Evolutionary conservation across 2,797 vertebrate species (phyloP).

Genomic region (Sebastes matsubarae): DNA sequence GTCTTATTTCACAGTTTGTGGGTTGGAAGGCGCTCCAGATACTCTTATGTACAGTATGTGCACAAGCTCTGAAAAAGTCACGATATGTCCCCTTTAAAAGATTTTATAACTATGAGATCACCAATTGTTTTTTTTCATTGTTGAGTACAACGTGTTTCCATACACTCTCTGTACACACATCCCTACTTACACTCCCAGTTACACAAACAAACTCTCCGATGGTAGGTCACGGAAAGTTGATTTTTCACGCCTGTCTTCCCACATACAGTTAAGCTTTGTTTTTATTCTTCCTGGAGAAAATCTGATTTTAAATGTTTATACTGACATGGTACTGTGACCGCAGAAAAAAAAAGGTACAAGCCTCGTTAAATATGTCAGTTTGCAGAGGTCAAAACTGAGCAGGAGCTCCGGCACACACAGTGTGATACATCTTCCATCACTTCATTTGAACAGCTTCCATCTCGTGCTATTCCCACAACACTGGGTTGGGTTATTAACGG

Average conservation of each 20-base stretch:
- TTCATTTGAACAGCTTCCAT: background rate
- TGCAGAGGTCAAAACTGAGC: background rate
- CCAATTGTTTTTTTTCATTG: background rate
- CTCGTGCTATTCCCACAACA: background rate
- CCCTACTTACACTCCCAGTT: background rate
- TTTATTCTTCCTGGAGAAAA: constrained; percentile 9
- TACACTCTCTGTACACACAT: background rate
- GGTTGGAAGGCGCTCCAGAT: no score
- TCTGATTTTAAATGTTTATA: background rate
- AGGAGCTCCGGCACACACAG: background rate
- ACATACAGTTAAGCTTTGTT: background rate
- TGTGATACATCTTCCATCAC: background rate
- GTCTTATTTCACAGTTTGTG: no score
- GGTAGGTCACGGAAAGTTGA: background rate
- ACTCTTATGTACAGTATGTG: no score
- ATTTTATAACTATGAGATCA: background rate
- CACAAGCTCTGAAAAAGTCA: no score
- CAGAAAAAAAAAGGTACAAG: background rate
- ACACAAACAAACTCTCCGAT: background rate
- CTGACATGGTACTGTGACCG: constrained; percentile 26
- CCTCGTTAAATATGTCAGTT: background rate
- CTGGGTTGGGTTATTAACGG: background rate
- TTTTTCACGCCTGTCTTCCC: background rate
- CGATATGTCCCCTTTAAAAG: no score
- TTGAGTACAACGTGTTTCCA: background rate